Evolutionary conservation across 2,113 vertebrate genomes (phyloP).

Genomic region (Elachura formosa): DNA sequence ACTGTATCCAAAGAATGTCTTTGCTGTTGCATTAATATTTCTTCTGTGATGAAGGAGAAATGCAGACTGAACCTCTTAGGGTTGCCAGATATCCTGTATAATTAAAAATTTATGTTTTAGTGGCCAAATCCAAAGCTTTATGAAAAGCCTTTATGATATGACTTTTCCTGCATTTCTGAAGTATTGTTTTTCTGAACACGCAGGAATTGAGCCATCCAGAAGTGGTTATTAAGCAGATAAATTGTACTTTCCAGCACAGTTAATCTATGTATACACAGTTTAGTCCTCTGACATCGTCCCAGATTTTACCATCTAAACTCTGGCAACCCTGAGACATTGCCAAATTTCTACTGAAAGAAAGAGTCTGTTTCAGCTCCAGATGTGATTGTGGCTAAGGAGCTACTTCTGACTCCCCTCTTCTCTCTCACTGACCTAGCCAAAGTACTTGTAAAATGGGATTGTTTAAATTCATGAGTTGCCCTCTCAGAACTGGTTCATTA

Average conservation of each 20-base stretch:
- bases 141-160: not conserved
- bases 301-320: conserved; percentile 46
- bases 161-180: not conserved
- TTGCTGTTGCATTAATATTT: conserved; percentile 16
- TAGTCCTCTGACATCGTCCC: not conserved
- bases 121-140: not conserved
- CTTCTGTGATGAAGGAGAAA: conserved; percentile 8
- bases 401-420: conserved; percentile 30
- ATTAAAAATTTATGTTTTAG: not conserved
- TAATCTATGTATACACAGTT: not conserved
- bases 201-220: not conserved
- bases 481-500: not conserved
- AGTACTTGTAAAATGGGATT: conserved; percentile 44
- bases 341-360: conserved; percentile 24
- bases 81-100: not conserved
- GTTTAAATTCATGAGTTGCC: conserved; percentile 15
- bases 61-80: not conserved
- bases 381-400: conserved; percentile 49
- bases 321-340: not conserved
- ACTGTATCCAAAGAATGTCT: not conserved
- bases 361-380: conserved; percentile 45
- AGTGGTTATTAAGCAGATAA: not conserved
- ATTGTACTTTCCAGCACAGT: not conserved
- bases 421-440: conserved; percentile 37
- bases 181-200: not conserved